These are phyloP conservation scores for Noctua fimbriata DNA, from an alignment of 2,888 invertebrate species.

Conservation along the genomic window DNA sequence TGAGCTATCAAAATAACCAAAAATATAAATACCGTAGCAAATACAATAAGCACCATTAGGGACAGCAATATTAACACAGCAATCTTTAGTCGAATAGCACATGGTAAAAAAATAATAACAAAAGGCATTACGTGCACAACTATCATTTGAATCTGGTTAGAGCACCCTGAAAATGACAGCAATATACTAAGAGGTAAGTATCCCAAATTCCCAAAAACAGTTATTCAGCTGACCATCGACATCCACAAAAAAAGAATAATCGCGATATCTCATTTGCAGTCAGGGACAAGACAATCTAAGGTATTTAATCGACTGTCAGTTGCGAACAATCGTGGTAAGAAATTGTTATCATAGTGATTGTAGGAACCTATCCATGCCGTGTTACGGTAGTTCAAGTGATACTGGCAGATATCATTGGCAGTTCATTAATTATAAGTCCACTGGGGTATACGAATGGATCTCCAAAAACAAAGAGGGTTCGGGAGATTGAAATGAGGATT, in stretches of 20 bases:
- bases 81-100: neutral
- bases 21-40: neutral
- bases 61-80: neutral
- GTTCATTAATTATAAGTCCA: slow-evolving; percentile 23
- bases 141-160: neutral
- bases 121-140: neutral
- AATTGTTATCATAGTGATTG: slow-evolving; percentile 34
- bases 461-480: slow-evolving; percentile 4
- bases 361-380: slow-evolving; percentile 16
- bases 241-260: slow-evolving; percentile 28
- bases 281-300: slow-evolving; percentile 44
- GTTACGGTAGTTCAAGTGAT: slow-evolving; percentile 42
- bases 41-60: neutral
- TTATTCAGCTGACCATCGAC: neutral
- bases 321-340: slow-evolving; percentile 17
- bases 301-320: slow-evolving; percentile 56
- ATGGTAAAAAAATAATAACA: neutral
- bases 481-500: neutral
- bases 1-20: neutral
- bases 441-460: neutral
- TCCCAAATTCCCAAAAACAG: neutral
- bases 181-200: neutral
- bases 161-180: neutral
- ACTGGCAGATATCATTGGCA: slow-evolving; percentile 25
- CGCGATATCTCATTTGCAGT: slow-evolving; percentile 39